A percentile compares a stretch with the other conserved stretches of the same genome.
Evolutionary conservation across 2,888 invertebrate species (phyloP).

Genomic region (Lepidonotus clava): DNA sequence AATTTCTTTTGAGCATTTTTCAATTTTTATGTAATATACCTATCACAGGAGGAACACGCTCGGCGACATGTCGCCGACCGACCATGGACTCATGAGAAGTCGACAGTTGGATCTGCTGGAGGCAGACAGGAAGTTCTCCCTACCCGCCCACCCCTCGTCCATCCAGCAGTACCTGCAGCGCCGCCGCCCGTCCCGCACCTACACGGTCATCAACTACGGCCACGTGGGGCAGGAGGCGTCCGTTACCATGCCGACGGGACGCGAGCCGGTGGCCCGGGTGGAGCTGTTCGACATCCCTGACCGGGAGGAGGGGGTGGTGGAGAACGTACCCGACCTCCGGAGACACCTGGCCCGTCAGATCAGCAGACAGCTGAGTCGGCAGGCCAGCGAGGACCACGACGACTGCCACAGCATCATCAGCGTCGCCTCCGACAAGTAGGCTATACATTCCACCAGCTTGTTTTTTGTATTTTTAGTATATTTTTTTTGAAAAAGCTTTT

Average conservation of each 20-base stretch:
- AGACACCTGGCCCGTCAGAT: no score
- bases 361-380: background rate
- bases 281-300: conserved; percentile 6
- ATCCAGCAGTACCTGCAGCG: background rate
- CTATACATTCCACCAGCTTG: no score
- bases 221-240: conserved; percentile 28
- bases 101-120: no score
- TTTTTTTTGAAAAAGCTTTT: no score
- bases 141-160: background rate
- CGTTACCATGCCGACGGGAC: background rate
- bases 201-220: conserved; percentile 33
- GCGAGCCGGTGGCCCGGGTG: background rate
- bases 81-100: no score
- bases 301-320: background rate
- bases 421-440: background rate
- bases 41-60: no score
- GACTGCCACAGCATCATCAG: background rate
- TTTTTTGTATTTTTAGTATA: no score
- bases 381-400: background rate
- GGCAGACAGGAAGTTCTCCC: background rate
- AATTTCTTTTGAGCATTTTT: no score
- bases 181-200: conserved; percentile 3
- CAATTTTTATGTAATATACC: no score
- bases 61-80: no score
- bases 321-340: background rate